Evolutionary conservation across 2,113 vertebrate genomes (phyloP), one percentile per base, ranked within the genome.

Genomic region (Turnix velox): DNA sequence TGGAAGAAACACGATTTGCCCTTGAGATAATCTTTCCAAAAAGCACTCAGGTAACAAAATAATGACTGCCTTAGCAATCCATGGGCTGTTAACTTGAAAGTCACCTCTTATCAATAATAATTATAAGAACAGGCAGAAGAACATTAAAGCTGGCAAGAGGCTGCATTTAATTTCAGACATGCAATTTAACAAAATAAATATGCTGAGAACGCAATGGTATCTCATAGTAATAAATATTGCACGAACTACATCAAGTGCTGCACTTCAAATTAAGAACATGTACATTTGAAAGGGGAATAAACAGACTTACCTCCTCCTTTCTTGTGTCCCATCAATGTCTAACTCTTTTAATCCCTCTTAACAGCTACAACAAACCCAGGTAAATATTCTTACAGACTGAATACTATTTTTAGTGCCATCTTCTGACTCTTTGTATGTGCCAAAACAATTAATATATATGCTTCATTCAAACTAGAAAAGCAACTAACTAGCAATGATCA

Each of bases 171-270:
- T 95, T 92, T 75, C 82, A 91, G 58, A 78, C 27, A 18, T 52
- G 62, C 79, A 92, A 94, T 96, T 87, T 95, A 92, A 95, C 40
- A 87, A 89, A 95, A 87, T 84, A 94, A 91, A 89, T 84, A 89
- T 28, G 45, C 81, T 78, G 37, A 52, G 65, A 83, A 76, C 48
- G 49, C 20, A 35, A 4, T 55, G 81, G 39, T 72, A 79, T 76
- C 76, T 94, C 88, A 84, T 88, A 90, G 57, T 42, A 87, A 94
- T 88, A 93, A 93, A 94, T 91, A 93, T 93, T 87, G 77, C 57
- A 88, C 82, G 76, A 94, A 89, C 49, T 57, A 67, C 5, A 0
- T 75, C 74, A 88, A 87, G 69, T 76, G 45, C 69, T 78, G 61
- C 52, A 71, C 61, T 96, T 84, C 89, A 93, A 92, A 92, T 90